These are phyloP conservation scores for Leptonema lineaticorne DNA, from an alignment of 1,140 invertebrate species.

Conservation along the genomic window DNA sequence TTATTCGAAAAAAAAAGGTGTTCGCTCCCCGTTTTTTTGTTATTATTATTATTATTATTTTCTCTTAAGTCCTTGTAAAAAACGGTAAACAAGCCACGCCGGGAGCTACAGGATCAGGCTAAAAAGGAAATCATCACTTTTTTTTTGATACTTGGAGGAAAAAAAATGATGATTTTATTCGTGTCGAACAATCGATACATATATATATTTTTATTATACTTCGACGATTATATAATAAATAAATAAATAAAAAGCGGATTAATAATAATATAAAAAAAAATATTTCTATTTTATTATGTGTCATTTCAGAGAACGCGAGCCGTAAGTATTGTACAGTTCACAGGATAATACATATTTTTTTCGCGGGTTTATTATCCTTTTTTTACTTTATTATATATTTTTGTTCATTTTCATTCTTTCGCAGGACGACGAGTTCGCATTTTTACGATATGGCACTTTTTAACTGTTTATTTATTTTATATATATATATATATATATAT, in stretches of 20 bases:
- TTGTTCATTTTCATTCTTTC: no score
- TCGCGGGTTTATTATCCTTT: no score
- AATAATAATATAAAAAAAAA: no score
- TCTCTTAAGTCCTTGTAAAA: constrained; percentile 40
- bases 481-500: background rate
- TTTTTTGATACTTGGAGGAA: constrained; percentile 57
- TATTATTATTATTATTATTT: no score
- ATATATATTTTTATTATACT: background rate
- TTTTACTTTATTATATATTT: no score
- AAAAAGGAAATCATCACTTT: constrained; percentile 43
- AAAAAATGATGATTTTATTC: constrained; percentile 14
- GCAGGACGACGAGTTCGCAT: background rate
- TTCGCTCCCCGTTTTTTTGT: constrained; percentile 37
- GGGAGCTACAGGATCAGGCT: constrained; percentile 22
- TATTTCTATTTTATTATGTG: no score
- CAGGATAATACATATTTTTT: background rate
- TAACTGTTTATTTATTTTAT: background rate
- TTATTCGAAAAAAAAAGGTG: no score
- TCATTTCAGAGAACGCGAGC: no score
- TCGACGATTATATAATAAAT: no score
- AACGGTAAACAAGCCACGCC: constrained; percentile 25
- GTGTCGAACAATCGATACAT: no score
- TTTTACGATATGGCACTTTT: background rate
- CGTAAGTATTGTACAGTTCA: background rate
- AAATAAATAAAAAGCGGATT: no score